Conservation (phyloP, 2,888 invertebrate genomes). For the Trimorus sp. region DNA sequence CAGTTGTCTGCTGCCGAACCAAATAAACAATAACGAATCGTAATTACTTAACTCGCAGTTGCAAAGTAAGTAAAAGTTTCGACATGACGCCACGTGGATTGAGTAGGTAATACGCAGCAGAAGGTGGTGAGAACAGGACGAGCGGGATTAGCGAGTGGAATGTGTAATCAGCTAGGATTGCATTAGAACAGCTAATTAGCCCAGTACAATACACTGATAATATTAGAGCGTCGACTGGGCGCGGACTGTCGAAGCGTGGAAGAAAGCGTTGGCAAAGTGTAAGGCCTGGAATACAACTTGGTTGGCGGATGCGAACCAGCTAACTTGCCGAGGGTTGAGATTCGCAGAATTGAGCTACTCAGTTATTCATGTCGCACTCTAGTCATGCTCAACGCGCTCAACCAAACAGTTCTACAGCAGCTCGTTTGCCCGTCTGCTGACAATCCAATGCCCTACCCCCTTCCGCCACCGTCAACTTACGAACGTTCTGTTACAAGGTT, state of each 20-base stretch:
- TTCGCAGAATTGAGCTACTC: slow-evolving; percentile 76
- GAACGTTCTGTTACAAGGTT: slow-evolving; percentile 48
- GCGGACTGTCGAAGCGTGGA: slow-evolving; percentile 70
- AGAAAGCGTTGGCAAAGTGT: slow-evolving; percentile 65
- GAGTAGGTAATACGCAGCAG: slow-evolving; percentile 63
- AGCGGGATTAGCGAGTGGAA: slow-evolving; percentile 76
- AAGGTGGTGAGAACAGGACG: slow-evolving; percentile 64
- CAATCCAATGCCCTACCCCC: slow-evolving; percentile 60
- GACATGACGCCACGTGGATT: slow-evolving; percentile 66
- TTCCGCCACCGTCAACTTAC: slow-evolving; percentile 24
- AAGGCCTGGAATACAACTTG: slow-evolving; percentile 60
- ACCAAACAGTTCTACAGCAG: slow-evolving; percentile 76
- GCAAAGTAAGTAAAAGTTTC: slow-evolving; percentile 62
- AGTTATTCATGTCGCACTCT: slow-evolving; percentile 80
- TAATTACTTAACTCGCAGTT: slow-evolving; percentile 62
- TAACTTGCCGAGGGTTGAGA: slow-evolving; percentile 65
- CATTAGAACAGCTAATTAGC: slow-evolving; percentile 81
- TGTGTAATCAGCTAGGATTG: slow-evolving; percentile 80
- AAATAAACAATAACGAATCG: slow-evolving; percentile 67
- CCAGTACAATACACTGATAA: slow-evolving; percentile 81
- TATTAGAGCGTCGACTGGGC: slow-evolving; percentile 76
- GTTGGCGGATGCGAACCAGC: slow-evolving; percentile 47
- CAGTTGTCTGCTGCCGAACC: slow-evolving; percentile 2
- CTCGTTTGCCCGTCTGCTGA: slow-evolving; percentile 71
- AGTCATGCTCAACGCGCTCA: slow-evolving; percentile 77